Evolutionary conservation across 2,888 invertebrate species (phyloP), one percentile per base, ranked within the genome.

Genomic region (Raillietiella orientalis): DNA sequence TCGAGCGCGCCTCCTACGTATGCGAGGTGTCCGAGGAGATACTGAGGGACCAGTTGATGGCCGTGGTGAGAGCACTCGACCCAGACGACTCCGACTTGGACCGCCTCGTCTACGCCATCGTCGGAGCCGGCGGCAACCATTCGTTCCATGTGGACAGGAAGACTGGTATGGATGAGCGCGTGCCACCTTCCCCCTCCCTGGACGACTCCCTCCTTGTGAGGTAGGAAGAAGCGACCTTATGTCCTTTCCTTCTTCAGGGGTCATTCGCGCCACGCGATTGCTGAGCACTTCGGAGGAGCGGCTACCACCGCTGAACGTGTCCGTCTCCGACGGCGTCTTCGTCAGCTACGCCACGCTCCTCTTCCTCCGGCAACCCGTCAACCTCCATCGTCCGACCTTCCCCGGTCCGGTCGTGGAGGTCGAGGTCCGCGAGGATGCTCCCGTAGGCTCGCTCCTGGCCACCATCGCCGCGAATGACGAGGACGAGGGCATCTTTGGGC

Each of bases 321-420:
- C 84, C 2, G 87, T 79, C 20, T 74, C 75, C 28, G 90, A 93
- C 52, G 87, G 87, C 16, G 75, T 87, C 19, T 84, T 79, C 50
- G 79, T 77, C 5, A 70, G 64, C 34, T 84, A 71, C 47, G 64
- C 77, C 2, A n/a, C n/a, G n/a, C n/a, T n/a, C n/a, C n/a, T n/a
- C n/a, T 36, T 42, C 19, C 44, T 54, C 5, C 36, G 37, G 20
- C 41, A 50, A n/a, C 37, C 38, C 29, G 33, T 37, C 21, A 52
- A 52, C 34, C 38, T 40, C 27, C 37, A 45, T 33, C 34, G 41
- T 2, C 52, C 52, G 3, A 34, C 37, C 17, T 53, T 53, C 34
- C 36, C 40, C 3, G 40, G 43, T 26, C 33, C 35, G 3, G 36
- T 43, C 6, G 50, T 50, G 32, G 39, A 45, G 8, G 46, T 46